Conservation (phyloP, 2,113 vertebrate species). For the Montifringilla adamsi region DNA sequence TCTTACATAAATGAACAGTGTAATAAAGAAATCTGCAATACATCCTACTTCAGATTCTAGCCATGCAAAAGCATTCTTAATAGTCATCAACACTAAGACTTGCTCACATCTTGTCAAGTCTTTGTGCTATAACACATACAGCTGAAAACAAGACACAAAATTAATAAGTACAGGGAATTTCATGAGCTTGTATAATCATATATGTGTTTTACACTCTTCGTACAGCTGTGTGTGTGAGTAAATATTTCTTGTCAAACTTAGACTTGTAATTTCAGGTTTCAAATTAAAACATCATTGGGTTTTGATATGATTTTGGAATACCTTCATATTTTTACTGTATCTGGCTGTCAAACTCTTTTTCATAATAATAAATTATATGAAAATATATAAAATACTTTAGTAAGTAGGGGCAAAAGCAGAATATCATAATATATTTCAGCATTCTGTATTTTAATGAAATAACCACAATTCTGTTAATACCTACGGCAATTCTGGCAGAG, state of each 20-base stretch:
- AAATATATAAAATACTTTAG: background rate
- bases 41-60: background rate
- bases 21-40: background rate
- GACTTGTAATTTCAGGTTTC: background rate
- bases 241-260: background rate
- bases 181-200: background rate
- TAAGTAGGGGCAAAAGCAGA: background rate
- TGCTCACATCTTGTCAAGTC: background rate
- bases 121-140: background rate
- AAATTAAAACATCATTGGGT: background rate
- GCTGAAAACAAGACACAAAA: background rate
- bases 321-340: background rate
- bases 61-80: background rate
- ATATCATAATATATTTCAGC: background rate
- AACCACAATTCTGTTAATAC: background rate
- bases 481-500: background rate
- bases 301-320: constrained; percentile 10
- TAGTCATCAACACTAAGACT: background rate
- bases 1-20: background rate
- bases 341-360: background rate
- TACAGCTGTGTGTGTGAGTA: background rate
- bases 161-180: background rate
- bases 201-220: background rate
- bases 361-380: background rate
- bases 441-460: background rate